phyloP scores from a whole-genome alignment of 2,113 vertebrate species.

The Urocolius indicus region DNA sequence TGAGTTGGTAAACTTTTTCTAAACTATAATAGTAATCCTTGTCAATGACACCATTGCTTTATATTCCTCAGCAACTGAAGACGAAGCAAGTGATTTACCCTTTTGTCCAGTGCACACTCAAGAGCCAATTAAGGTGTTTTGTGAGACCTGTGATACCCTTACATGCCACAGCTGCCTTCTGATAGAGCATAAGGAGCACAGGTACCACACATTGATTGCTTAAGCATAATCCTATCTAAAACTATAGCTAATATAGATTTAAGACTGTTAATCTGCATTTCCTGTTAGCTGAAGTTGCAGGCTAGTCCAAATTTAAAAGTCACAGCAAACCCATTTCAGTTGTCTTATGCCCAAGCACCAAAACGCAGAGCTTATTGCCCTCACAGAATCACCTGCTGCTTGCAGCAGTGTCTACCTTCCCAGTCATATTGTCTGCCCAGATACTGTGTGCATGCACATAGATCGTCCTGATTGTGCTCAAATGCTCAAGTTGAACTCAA shows the following conservation, averaged over 20 bases:
- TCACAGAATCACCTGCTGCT: background rate
- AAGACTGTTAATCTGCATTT: background rate
- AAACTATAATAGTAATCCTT: background rate
- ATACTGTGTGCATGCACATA: background rate
- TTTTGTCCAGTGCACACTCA: constrained; percentile 73
- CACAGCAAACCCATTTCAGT: background rate
- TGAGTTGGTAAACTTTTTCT: background rate
- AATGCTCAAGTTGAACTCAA: background rate
- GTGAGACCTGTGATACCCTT: constrained; percentile 81
- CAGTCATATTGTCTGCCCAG: background rate
- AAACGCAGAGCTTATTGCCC: rapidly evolving
- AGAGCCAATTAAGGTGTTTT: constrained; percentile 79
- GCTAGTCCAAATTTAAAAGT: background rate
- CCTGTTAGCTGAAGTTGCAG: background rate
- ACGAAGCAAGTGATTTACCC: constrained; percentile 29
- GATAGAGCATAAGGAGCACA: constrained; percentile 82
- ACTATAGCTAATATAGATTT: background rate
- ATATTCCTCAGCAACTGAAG: constrained; percentile 62
- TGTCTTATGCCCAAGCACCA: background rate
- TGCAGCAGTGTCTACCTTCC: background rate
- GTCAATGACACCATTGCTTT: background rate
- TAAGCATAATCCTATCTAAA: background rate
- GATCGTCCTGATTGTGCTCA: background rate
- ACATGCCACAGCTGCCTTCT: constrained; percentile 78
- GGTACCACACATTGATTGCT: constrained; percentile 44